Percentiles rank a stretch among this genome's conserved stretches.
phyloP scores from a whole-genome alignment of 2,888 invertebrate genomes.

The Phasia obesa region DNA sequence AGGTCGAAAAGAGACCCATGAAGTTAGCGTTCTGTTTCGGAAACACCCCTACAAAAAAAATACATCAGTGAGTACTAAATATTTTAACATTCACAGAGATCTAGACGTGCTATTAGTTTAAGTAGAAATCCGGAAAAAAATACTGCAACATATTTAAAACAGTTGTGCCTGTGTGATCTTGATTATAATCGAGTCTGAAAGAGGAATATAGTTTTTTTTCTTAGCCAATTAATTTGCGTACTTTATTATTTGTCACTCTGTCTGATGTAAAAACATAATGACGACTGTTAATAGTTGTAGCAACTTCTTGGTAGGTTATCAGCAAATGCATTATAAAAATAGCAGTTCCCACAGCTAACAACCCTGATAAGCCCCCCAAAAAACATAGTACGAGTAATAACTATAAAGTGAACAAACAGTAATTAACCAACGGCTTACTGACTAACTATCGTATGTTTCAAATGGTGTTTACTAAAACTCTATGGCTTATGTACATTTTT shows the following conservation, averaged over 20 bases:
- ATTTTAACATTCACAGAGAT: no score
- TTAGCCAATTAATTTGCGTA: no score
- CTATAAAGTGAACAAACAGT: slow-evolving; percentile 16
- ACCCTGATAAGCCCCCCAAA: slow-evolving; percentile 48
- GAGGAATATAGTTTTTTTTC: not conserved
- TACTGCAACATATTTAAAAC: no score
- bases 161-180: no score
- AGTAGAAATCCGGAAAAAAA: no score
- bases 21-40: no score
- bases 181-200: no score
- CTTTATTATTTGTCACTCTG: slow-evolving; percentile 22
- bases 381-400: slow-evolving; percentile 12
- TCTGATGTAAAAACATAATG: slow-evolving; percentile 14
- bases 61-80: no score
- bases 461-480: slow-evolving; percentile 57
- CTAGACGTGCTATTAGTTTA: no score
- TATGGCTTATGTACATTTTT: slow-evolving; percentile 13
- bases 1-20: no score
- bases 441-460: slow-evolving; percentile 38
- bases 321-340: slow-evolving; percentile 49
- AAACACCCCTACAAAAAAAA: no score
- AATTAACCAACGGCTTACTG: slow-evolving; percentile 49
- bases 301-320: slow-evolving; percentile 61
- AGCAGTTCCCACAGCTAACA: slow-evolving; percentile 67
- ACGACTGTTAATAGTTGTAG: slow-evolving; percentile 15